Percentiles rank a stretch among this genome's conserved stretches.
Conservation (phyloP, 1,140 invertebrate genomes). For the Drosophila varians region DNA sequence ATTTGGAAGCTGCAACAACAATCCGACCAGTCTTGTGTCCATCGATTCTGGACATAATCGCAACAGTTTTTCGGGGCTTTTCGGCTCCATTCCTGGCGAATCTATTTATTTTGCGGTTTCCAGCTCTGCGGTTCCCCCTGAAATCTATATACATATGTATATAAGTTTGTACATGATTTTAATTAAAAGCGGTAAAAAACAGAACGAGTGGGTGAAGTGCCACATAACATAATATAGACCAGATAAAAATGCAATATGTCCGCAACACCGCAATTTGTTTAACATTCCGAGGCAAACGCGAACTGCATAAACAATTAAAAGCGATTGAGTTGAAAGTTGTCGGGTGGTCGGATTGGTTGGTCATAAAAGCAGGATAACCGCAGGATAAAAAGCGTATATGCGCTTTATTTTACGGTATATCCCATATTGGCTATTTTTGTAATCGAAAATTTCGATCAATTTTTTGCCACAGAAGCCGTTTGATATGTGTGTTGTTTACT, state of each 20-base stretch:
- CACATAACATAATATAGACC: constrained; percentile 11
- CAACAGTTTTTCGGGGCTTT: constrained; percentile 2
- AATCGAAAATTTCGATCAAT: constrained; percentile 29
- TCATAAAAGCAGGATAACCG: constrained; percentile 11
- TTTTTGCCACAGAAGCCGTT: not conserved
- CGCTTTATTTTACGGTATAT: not conserved
- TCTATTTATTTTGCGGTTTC: constrained; percentile 73
- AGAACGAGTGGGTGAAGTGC: not conserved
- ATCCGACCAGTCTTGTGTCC: not conserved
- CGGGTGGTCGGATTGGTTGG: not conserved
- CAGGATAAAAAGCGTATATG: constrained; percentile 18
- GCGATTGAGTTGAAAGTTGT: constrained; percentile 35
- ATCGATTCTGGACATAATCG: constrained; percentile 44
- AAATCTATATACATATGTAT: not conserved
- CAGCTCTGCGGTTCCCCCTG: constrained; percentile 36
- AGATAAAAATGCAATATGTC: constrained; percentile 43
- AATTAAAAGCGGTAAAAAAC: constrained; percentile 63
- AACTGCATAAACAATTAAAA: constrained; percentile 60
- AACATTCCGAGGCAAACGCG: constrained; percentile 54
- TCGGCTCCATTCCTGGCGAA: constrained; percentile 22
- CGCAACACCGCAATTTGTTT: constrained; percentile 53
- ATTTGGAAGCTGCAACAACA: constrained; percentile 72
- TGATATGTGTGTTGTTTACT: constrained; percentile 38
- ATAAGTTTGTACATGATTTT: constrained; percentile 53
- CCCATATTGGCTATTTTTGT: constrained; percentile 7